Conservation (phyloP, 2,797 vertebrate genomes). For the Pipistrellus pipistrellus region DNA sequence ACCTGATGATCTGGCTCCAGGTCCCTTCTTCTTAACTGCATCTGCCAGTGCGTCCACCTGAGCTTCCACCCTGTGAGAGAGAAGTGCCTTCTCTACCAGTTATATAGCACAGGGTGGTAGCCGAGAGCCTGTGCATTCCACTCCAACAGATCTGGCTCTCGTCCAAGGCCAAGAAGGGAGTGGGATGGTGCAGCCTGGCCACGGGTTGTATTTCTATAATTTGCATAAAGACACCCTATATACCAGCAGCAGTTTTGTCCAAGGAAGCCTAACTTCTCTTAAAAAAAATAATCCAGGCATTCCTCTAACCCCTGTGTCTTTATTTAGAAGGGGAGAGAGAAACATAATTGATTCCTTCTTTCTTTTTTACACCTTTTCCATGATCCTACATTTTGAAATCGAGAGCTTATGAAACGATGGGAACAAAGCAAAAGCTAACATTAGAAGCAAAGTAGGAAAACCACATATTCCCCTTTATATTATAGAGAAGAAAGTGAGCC, state of each 20-base stretch:
- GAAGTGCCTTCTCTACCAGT: neutral
- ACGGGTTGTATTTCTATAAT: neutral
- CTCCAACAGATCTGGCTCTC: neutral
- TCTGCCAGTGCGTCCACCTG: too few relatives aligned
- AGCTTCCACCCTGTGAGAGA: accelerated
- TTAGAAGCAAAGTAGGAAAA: neutral
- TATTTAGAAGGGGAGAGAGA: neutral
- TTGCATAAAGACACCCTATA: neutral
- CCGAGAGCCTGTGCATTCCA: too few relatives aligned
- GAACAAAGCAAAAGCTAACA: neutral
- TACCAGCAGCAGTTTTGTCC: neutral
- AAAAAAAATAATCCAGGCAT: neutral
- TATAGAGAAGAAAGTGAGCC: neutral
- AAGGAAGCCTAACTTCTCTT: neutral
- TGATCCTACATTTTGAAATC: slow-evolving; percentile 18
- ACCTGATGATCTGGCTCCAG: too few relatives aligned
- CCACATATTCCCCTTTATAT: neutral
- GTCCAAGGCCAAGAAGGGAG: neutral
- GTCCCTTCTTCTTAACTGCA: neutral
- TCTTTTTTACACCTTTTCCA: neutral
- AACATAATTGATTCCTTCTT: neutral
- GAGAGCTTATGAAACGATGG: neutral
- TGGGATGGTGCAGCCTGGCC: too few relatives aligned
- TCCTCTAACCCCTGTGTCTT: neutral
- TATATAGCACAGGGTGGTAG: neutral